These are phyloP conservation scores for Manis javanica DNA, from an alignment of 2,797 vertebrate species.

Conservation along the genomic window DNA sequence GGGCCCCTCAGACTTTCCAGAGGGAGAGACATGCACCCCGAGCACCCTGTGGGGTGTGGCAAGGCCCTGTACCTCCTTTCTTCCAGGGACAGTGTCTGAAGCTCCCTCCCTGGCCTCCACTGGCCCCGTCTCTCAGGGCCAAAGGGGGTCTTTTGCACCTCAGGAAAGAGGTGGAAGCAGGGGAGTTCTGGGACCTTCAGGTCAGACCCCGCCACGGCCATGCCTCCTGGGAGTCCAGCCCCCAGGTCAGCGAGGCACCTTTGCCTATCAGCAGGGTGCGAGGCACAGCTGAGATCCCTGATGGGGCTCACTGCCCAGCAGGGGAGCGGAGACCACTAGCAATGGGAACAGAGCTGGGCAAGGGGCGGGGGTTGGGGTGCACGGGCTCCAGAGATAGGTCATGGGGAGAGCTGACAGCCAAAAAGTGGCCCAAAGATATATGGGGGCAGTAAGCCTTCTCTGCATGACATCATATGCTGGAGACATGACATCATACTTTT, in stretches of 20 bases:
- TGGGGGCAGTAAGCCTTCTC: neutral
- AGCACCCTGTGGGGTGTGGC: neutral
- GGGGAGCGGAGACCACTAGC: neutral
- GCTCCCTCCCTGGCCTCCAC: neutral
- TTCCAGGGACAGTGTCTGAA: too few species aligned
- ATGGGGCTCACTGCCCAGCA: too few species aligned
- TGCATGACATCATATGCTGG: neutral
- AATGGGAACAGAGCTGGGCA: too few species aligned
- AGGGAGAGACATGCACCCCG: neutral
- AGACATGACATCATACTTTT: too few species aligned
- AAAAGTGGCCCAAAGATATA: neutral
- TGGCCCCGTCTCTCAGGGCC: neutral
- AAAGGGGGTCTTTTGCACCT: neutral
- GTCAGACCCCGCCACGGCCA: neutral
- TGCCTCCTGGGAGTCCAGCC: neutral
- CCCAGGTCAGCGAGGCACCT: neutral
- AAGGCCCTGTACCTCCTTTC: neutral
- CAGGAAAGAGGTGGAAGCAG: neutral
- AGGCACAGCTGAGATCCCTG: neutral
- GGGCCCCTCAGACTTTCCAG: rapidly evolving
- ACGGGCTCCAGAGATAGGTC: neutral
- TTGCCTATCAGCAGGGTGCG: too few species aligned
- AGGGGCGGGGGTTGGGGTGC: too few species aligned
- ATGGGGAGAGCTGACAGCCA: neutral
- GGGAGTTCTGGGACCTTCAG: neutral